phyloP scores from a whole-genome alignment of 2,888 invertebrate genomes.

The Anthrax anthrax region DNA sequence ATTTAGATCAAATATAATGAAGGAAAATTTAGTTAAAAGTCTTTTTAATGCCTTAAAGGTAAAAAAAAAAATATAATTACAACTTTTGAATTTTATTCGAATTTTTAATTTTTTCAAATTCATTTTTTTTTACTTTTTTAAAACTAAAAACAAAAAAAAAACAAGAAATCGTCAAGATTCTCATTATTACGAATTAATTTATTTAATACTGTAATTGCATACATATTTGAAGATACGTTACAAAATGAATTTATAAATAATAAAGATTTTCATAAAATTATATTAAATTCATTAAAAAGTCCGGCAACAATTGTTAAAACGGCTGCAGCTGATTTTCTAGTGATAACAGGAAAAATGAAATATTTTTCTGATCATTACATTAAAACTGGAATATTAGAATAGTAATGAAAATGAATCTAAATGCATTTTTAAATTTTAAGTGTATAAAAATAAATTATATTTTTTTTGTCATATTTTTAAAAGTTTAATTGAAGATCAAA shows the following conservation, averaged over 20 bases:
- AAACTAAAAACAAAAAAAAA: no score
- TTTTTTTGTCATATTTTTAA: neutral
- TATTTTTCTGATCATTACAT: slow-evolving; percentile 22
- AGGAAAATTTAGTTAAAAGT: neutral
- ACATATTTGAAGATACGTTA: slow-evolving; percentile 18
- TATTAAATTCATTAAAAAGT: slow-evolving; percentile 23
- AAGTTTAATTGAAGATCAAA: slow-evolving; percentile 22
- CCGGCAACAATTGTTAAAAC: slow-evolving; percentile 23
- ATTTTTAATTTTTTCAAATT: neutral
- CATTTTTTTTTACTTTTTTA: no score
- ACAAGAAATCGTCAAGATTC: slow-evolving; percentile 7
- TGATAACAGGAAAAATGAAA: slow-evolving; percentile 23
- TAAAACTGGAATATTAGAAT: slow-evolving; percentile 22
- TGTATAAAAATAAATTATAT: no score
- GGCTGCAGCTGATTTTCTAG: slow-evolving; percentile 25
- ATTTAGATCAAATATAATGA: slow-evolving; percentile 4
- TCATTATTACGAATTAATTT: slow-evolving; percentile 7
- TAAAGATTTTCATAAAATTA: slow-evolving; percentile 18
- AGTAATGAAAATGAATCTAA: slow-evolving; percentile 11
- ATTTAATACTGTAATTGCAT: slow-evolving; percentile 7
- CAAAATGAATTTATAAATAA: slow-evolving; percentile 15
- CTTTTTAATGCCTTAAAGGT: slow-evolving; percentile 8
- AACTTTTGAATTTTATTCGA: neutral
- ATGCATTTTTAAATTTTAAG: no score
- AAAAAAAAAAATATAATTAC: neutral